These are phyloP conservation scores for Sebastes fasciatus DNA, from an alignment of 2,113 vertebrate species.

Conservation along the genomic window DNA sequence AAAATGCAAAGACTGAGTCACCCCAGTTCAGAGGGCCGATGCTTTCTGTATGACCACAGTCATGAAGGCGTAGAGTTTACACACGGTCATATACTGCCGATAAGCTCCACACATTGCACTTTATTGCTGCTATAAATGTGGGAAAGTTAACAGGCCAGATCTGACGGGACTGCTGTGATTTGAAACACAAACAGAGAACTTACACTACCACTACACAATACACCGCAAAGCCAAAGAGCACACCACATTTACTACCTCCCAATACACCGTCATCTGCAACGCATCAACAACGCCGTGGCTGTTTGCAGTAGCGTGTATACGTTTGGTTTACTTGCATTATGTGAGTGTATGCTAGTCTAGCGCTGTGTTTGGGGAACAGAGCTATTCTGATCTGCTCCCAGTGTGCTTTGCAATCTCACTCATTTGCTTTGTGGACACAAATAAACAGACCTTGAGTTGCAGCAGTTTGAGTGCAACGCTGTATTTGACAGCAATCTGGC, in stretches of 20 bases:
- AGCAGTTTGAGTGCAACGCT: background rate
- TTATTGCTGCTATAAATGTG: conserved; percentile 56
- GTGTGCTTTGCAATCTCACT: background rate
- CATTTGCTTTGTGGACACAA: conserved; percentile 8
- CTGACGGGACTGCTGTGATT: conserved; percentile 20
- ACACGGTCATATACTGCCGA: conserved; percentile 17
- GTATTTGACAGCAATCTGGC: background rate
- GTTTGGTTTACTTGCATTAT: background rate
- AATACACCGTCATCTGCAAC: background rate
- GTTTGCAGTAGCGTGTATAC: background rate
- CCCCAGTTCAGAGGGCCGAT: background rate
- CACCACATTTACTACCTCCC: background rate
- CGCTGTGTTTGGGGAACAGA: background rate
- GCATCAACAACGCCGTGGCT: background rate
- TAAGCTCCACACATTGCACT: conserved; percentile 14
- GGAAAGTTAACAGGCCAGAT: conserved; percentile 3
- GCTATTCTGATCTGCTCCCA: background rate
- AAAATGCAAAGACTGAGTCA: background rate
- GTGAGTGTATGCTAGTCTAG: background rate
- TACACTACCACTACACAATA: background rate
- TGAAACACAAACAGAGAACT: background rate
- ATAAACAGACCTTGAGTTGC: background rate
- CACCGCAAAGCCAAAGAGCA: background rate
- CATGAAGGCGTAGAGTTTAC: conserved; percentile 6
- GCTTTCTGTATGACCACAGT: background rate